These are phyloP conservation scores for Bacillus rossius DNA, from an alignment of 1,140 invertebrate genomes.

Conservation along the genomic window DNA sequence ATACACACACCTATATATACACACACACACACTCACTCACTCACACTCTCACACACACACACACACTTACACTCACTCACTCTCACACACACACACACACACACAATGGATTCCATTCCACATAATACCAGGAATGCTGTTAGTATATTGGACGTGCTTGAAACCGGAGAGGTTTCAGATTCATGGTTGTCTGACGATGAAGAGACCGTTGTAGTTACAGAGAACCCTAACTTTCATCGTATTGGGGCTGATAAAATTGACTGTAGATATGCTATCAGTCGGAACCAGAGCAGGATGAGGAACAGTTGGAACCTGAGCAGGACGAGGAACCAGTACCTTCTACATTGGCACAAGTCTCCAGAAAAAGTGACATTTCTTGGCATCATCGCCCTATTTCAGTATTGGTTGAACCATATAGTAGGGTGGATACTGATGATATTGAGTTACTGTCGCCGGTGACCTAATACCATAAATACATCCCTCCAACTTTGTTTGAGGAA, in stretches of 20 bases:
- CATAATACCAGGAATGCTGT: too few species aligned
- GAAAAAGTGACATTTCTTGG: neutral
- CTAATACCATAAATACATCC: neutral
- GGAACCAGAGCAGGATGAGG: neutral
- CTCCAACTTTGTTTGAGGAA: neutral
- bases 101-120: too few species aligned
- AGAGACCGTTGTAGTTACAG: too few species aligned
- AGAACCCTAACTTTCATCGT: neutral
- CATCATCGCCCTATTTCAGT: neutral
- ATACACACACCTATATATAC: too few species aligned
- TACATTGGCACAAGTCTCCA: neutral
- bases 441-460: slow-evolving; percentile 1
- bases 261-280: neutral
- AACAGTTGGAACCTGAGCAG: too few species aligned
- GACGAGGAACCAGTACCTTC: neutral
- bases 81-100: too few species aligned
- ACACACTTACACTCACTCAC: too few species aligned
- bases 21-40: too few species aligned
- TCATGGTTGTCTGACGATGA: too few species aligned
- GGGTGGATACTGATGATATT: neutral
- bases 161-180: too few species aligned
- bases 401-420: neutral
- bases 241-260: neutral
- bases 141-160: too few species aligned
- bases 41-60: too few species aligned